phyloP scores from a whole-genome alignment of 2,888 invertebrate species.

The Aethes cnicana region DNA sequence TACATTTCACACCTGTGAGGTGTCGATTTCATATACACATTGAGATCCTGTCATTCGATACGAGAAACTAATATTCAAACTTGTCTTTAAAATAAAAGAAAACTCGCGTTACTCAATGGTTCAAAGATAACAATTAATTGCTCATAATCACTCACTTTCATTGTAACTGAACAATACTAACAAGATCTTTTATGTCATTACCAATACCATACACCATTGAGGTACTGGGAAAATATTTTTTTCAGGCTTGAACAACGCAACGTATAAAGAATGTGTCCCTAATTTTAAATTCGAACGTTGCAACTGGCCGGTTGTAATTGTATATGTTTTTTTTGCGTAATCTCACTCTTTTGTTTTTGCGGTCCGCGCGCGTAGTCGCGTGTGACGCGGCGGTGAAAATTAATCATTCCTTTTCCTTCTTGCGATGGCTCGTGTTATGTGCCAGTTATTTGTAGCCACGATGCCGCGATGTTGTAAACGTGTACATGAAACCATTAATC shows the following conservation, averaged over 20 bases:
- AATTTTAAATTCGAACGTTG: slow-evolving; percentile 41
- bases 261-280: slow-evolving; percentile 2
- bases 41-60: not conserved
- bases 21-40: not conserved
- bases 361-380: slow-evolving; percentile 44
- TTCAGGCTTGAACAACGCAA: not conserved
- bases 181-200: slow-evolving; percentile 17
- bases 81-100: slow-evolving; percentile 1
- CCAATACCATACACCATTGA: slow-evolving; percentile 4
- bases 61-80: not conserved
- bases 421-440: slow-evolving; percentile 29
- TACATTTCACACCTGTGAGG: slow-evolving; percentile 6
- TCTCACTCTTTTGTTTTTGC: slow-evolving; percentile 48
- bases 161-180: slow-evolving; percentile 37
- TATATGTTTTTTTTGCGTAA: slow-evolving; percentile 54
- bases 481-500: too few relatives aligned
- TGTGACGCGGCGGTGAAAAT: slow-evolving; percentile 53
- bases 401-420: slow-evolving; percentile 52
- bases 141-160: slow-evolving; percentile 48
- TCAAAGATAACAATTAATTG: slow-evolving; percentile 23
- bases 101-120: slow-evolving; percentile 2
- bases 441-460: slow-evolving; percentile 13
- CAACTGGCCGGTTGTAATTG: slow-evolving; percentile 42
- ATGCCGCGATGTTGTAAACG: not conserved
- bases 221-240: slow-evolving; percentile 16